phyloP scores from a whole-genome alignment of 2,888 invertebrate species.

The Pasiphila rectangulata region DNA sequence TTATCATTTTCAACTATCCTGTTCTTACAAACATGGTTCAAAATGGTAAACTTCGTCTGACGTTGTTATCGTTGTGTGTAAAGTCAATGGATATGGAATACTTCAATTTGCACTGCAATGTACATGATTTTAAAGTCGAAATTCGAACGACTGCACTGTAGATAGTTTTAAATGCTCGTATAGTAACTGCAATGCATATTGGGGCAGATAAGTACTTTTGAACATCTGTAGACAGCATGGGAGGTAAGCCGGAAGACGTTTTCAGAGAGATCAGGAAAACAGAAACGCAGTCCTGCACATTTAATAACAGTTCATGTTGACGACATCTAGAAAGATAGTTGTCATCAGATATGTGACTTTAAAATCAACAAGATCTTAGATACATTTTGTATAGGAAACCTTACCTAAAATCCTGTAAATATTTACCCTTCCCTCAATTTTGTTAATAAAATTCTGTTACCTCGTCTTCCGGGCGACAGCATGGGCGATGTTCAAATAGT shows the following conservation, averaged over 20 bases:
- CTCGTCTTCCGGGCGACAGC: slow-evolving; percentile 12
- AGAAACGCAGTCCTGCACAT: no score
- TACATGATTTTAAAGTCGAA: slow-evolving; percentile 17
- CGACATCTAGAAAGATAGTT: no score
- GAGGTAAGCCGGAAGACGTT: slow-evolving; percentile 14
- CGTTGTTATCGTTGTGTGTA: slow-evolving; percentile 23
- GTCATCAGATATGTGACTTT: no score
- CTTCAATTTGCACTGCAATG: slow-evolving; percentile 21
- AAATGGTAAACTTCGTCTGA: slow-evolving; percentile 17
- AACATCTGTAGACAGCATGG: slow-evolving; percentile 21
- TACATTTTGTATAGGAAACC: background rate
- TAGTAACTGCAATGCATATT: slow-evolving; percentile 31
- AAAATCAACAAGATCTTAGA: no score
- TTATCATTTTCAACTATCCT: slow-evolving; percentile 20
- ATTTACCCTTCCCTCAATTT: background rate
- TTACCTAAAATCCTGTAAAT: slow-evolving; percentile 1
- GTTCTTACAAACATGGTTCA: slow-evolving; percentile 2
- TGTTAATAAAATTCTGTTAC: background rate
- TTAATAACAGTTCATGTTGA: no score
- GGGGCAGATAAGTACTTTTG: slow-evolving; percentile 18
- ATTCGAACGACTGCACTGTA: slow-evolving; percentile 30
- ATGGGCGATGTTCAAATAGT: slow-evolving; percentile 18
- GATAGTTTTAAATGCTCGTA: slow-evolving; percentile 44
- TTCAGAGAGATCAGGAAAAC: no score
- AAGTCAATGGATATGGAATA: slow-evolving; percentile 18